Conservation (phyloP, 2,113 vertebrate genomes). For the Callopanchax toddi region DNA sequence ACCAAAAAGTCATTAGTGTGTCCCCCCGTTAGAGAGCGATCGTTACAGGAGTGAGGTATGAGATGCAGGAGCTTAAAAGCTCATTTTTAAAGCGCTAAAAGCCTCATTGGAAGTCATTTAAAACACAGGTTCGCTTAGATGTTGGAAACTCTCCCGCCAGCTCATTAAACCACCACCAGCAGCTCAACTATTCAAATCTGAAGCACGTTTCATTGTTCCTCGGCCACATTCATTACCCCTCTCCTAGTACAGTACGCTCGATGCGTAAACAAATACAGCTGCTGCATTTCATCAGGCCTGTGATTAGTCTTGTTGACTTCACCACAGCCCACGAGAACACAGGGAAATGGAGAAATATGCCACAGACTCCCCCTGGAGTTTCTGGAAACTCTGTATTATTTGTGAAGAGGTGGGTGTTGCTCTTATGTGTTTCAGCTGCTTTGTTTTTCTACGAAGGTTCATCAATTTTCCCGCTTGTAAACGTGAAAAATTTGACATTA, state of each 20-base stretch:
- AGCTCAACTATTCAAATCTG: constrained; percentile 37
- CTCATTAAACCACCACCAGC: constrained; percentile 38
- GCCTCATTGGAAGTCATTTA: constrained; percentile 42
- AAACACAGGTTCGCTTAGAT: constrained; percentile 50
- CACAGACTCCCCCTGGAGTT: constrained; percentile 37
- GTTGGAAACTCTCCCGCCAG: constrained; percentile 37
- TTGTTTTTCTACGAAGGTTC: constrained; percentile 43
- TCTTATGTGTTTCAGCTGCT: constrained; percentile 43
- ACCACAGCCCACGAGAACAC: constrained; percentile 36
- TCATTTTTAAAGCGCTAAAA: constrained; percentile 47
- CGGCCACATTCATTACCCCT: constrained; percentile 52
- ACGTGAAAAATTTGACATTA: constrained; percentile 45
- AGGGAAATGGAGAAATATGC: constrained; percentile 30
- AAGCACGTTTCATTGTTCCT: constrained; percentile 30
- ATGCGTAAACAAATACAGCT: constrained; percentile 72
- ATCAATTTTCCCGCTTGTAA: constrained; percentile 45
- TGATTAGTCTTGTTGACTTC: constrained; percentile 54
- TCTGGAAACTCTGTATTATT: constrained; percentile 50
- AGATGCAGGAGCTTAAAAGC: constrained; percentile 32
- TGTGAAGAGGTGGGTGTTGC: constrained; percentile 43
- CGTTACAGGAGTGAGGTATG: constrained; percentile 12
- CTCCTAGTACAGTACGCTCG: constrained; percentile 46
- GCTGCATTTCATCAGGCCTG: constrained; percentile 55
- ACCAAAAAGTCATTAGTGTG: constrained; percentile 24
- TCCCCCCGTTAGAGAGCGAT: constrained; percentile 7